Evolutionary conservation across 2,888 invertebrate species (phyloP), one percentile per base, ranked within the genome.

Genomic region (Parascotia fuliginaria): DNA sequence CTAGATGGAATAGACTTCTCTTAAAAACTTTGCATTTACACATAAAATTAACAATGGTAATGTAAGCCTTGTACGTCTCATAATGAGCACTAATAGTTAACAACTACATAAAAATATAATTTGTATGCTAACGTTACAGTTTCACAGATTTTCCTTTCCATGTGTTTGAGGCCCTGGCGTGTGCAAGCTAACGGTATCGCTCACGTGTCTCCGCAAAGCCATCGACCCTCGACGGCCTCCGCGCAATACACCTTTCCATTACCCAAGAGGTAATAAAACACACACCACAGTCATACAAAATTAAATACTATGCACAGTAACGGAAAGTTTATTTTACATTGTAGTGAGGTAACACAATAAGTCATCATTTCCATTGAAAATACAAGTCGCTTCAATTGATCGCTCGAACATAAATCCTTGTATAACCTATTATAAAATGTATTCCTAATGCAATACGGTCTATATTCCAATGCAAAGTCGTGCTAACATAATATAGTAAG

Each of bases 151-250:
- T 89, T 84, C 77, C 80, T 85, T 87, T 87, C 83, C 83, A 77
- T 85, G 83, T 84, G 81, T 82, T 78, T 79, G 77, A 77, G 79
- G 79, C 81, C 73, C 77, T 70, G 75, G 81, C 70, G 84, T 84
- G 83, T 83, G 82, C 83, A 83, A 74, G 75, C 75, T 92, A 92
- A 92, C 91, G 91, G 91, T 88, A 84, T 54, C 70, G 73, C 78
- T 90, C 91, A 91, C 91, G 91, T 91, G 91, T 88, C 89, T 84
- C 83, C 77, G 72, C 77, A 78, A 74, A 87, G 91, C 81, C 91
- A 92, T 87, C 91, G 91, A 91, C 91, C 91, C 89, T 87, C 81
- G 61, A 73, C 86, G 88, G 90, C 89, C 89, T 87, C 89, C 81
- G 87, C 90, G 84, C 87, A 88, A 87, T 86, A 85, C 77, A 36